Evolutionary conservation across 2,113 vertebrate species (phyloP).

Genomic region (Entosphenus tridentatus): DNA sequence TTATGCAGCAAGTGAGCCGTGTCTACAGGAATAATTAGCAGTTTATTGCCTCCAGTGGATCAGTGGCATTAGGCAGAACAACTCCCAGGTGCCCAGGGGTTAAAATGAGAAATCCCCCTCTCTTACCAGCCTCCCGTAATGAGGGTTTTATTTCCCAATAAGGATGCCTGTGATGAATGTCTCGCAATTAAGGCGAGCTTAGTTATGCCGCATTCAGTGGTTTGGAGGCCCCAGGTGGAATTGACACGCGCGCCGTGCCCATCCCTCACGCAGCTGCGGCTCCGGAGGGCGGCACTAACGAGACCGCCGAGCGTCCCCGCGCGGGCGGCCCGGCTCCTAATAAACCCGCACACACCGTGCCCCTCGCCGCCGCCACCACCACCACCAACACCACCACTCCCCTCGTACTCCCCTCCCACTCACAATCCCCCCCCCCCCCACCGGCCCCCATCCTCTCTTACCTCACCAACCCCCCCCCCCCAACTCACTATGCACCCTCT

Average conservation of each 20-base stretch:
- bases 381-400: not conserved
- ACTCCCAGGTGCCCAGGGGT: slow-evolving; percentile 4
- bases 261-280: not conserved
- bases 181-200: slow-evolving; percentile 6
- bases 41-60: slow-evolving; percentile 7
- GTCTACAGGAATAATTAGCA: slow-evolving; percentile 5
- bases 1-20: slow-evolving; percentile 4
- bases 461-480: not conserved
- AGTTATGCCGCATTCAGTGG: slow-evolving; percentile 5
- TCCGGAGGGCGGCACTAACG: no score
- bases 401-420: not conserved
- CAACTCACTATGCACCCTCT: not conserved
- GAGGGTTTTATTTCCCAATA: slow-evolving; percentile 6
- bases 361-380: not conserved
- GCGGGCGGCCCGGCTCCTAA: no score
- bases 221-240: slow-evolving; percentile 4
- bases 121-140: slow-evolving; percentile 6
- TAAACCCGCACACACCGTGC: not conserved
- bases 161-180: slow-evolving; percentile 5
- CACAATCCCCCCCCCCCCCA: not conserved
- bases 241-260: slow-evolving; percentile 5
- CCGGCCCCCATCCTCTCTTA: not conserved
- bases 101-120: slow-evolving; percentile 5
- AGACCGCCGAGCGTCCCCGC: no score
- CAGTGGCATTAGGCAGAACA: slow-evolving; percentile 6